These are phyloP conservation scores for Drosophila kepulauana DNA, from an alignment of 1,140 invertebrate genomes.

Conservation along the genomic window DNA sequence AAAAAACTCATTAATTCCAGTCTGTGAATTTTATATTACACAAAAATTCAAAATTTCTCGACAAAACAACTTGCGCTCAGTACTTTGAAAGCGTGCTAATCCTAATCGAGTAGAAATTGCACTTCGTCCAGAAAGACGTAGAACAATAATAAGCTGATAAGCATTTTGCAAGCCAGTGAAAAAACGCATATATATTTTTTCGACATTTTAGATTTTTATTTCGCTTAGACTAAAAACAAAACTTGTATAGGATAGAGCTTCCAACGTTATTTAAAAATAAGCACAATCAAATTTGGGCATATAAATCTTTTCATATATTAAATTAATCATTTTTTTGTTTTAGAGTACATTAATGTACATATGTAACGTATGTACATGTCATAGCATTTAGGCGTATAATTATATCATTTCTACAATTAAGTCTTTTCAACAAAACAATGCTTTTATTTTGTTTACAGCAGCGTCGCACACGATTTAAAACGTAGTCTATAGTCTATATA, in stretches of 20 bases:
- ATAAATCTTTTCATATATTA: conserved; percentile 33
- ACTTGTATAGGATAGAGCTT: conserved; percentile 9
- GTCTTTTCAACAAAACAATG: conserved; percentile 54
- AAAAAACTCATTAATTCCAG: too few species aligned
- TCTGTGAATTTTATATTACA: too few species aligned
- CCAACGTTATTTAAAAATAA: conserved; percentile 18
- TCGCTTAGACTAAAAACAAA: conserved; percentile 29
- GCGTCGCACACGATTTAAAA: conserved; percentile 32
- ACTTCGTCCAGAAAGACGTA: neutral
- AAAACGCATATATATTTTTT: conserved; percentile 25
- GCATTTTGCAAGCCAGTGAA: neutral
- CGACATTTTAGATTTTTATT: conserved; percentile 20
- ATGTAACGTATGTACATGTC: conserved; percentile 36
- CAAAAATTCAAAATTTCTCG: too few species aligned
- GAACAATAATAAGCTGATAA: neutral
- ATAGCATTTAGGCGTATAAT: conserved; percentile 8
- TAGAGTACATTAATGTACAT: conserved; percentile 54
- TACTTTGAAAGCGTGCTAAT: too few species aligned
- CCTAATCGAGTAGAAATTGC: neutral
- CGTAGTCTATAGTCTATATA: neutral
- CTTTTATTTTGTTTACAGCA: conserved; percentile 43
- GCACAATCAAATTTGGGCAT: conserved; percentile 11
- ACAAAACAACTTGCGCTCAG: too few species aligned
- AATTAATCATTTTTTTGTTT: conserved; percentile 40
- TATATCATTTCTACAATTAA: conserved; percentile 42